Base-by-base conservation (phyloP, 2,113 vertebrate species). In the Rhinoptilus africanus region DNA sequence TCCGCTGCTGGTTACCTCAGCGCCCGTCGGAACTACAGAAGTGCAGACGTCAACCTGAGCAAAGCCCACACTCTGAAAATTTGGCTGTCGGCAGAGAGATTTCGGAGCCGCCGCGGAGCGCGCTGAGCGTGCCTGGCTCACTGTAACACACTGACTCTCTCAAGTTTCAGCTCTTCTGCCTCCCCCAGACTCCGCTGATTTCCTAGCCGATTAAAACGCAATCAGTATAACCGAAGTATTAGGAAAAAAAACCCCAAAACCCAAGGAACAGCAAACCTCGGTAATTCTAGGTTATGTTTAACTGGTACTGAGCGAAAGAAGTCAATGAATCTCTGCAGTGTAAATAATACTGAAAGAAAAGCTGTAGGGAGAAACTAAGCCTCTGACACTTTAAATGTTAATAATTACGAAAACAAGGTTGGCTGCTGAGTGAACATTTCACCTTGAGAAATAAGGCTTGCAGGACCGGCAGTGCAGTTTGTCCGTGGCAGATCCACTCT, bases 41-140 rank as follows among this genome's bases (percentile, higher is more conserved):
- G 27, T 28, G 24, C 30, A 73, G 59, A 37, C 26, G 34, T 66
- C 21, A 82, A 41, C 14, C 53, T 24, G 39, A 85, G 60, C 39
- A 80, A 41, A 76, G 24, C 22, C 37, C 45, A 53, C 14, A 1
- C 8, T 26, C 12, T 3, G 30, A 53, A 72, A 63, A 69, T 74
- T 4, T 2, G 1, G 2, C 74, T 63, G 73, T 35, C 90, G 54
- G 47, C 59, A 85, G 60, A 89, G 50, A 77, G 59, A 39, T 54
- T 60, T 79, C 1, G 12, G 84, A 69, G 64, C 48, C 1, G 13
- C 27, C 50, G 34, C 0, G 0, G 51, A 79, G 48, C 28, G 19
- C 1, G 4, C 27, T 11, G 37, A 43, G 47, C n/a, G 24, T 21
- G 60, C 56, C 74, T 50, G 62, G 23, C 66, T 88, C 21, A 48